A percentile compares a stretch with the other conserved stretches of the same genome.
Conservation (phyloP, 1,140 invertebrate species). For the Physella acuta region DNA sequence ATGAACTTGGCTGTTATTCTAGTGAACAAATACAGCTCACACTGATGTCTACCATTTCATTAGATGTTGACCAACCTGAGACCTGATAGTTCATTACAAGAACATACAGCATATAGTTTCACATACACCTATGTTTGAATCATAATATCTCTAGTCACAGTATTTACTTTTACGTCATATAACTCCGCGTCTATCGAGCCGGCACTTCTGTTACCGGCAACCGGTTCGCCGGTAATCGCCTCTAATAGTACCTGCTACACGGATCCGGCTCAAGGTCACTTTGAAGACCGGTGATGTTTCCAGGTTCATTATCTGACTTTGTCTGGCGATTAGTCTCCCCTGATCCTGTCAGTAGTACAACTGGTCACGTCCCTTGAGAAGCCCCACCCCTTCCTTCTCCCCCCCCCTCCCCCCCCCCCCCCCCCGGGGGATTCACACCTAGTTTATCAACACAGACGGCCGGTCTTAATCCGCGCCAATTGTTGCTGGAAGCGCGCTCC, state of each 20-base stretch:
- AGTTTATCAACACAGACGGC: constrained; percentile 3
- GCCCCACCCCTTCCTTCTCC: not conserved
- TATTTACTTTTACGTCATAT: not conserved
- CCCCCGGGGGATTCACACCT: constrained; percentile 17
- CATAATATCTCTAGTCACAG: not conserved
- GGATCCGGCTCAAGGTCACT: not conserved
- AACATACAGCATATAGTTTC: not conserved
- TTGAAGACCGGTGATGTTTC: constrained; percentile 12
- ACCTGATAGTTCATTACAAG: not conserved
- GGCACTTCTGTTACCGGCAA: not conserved
- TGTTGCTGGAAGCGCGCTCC: constrained; percentile 11
- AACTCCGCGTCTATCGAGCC: not conserved
- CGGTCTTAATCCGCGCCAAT: constrained; percentile 2
- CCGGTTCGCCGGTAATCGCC: not conserved
- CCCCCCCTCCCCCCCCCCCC: no score
- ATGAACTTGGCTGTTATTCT: no score
- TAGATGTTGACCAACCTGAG: no score
- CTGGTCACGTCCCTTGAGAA: constrained; percentile 1
- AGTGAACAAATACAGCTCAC: no score
- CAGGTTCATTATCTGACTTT: constrained; percentile 2
- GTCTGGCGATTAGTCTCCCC: constrained; percentile 9
- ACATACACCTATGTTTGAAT: not conserved
- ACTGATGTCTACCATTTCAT: no score
- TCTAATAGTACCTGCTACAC: not conserved
- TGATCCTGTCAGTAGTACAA: not conserved